Conservation (phyloP, 2,113 vertebrate species). For the Puntigrus tetrazona region DNA sequence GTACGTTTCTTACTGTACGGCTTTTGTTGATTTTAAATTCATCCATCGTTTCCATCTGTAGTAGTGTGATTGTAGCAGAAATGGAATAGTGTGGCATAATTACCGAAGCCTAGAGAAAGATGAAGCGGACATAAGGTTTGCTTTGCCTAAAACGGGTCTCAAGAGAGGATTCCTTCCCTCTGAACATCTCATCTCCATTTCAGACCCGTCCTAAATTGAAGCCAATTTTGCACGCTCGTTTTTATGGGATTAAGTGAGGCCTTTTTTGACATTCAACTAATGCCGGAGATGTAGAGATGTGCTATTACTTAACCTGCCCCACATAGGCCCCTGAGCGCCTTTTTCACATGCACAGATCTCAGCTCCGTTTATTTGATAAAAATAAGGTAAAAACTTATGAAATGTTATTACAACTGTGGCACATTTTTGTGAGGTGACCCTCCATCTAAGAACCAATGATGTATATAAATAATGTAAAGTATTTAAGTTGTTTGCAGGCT, state of each 20-base stretch:
- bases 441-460: not conserved
- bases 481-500: not conserved
- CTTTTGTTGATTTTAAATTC: not conserved
- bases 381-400: not conserved
- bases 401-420: not conserved
- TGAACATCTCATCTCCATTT: not conserved
- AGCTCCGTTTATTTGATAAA: not conserved
- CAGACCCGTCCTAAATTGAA: not conserved
- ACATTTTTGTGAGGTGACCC: too few relatives aligned
- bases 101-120: not conserved
- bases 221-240: not conserved
- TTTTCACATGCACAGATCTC: not conserved
- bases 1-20: not conserved
- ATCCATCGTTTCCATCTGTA: slow-evolving; percentile 18
- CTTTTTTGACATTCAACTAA: not conserved
- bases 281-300: not conserved
- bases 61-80: not conserved
- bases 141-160: not conserved
- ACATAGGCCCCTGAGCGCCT: not conserved
- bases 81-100: not conserved
- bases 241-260: not conserved
- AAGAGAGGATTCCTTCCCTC: not conserved
- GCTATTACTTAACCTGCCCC: not conserved
- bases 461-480: not conserved
- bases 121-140: not conserved